Conservation (phyloP, 30 jellyfish, hydroid and myxozoan genomes). For the Hydractinia symbiolongicarpus region DNA sequence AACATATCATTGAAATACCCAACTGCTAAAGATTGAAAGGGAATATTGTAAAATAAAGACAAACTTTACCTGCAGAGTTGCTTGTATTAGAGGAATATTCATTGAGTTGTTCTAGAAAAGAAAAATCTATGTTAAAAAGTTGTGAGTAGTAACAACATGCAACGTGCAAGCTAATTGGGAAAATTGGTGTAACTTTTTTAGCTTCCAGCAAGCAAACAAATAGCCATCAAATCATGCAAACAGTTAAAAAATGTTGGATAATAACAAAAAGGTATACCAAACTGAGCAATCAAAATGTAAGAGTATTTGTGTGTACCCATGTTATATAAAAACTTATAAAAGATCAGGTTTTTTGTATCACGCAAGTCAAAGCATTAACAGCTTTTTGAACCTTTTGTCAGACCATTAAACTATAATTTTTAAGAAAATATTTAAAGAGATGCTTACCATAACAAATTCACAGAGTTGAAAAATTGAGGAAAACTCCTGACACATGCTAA, state of each 20-base stretch:
- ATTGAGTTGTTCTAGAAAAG: conserved; percentile 76
- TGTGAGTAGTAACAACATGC: not conserved
- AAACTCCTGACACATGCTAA: conserved; percentile 97
- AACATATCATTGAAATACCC: not conserved
- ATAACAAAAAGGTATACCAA: too few relatives aligned
- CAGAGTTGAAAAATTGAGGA: conserved; percentile 85
- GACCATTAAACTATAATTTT: not conserved
- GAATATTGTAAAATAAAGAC: too few relatives aligned
- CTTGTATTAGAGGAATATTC: conserved; percentile 90
- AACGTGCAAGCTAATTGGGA: not conserved
- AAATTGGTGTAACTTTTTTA: too few relatives aligned
- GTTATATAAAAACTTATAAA: not conserved
- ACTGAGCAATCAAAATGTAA: too few relatives aligned
- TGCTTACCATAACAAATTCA: conserved; percentile 94
- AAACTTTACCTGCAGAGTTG: conserved; percentile 75
- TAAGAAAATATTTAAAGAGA: not conserved
- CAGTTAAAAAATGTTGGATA: too few relatives aligned
- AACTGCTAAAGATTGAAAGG: not conserved
- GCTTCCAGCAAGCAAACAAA: too few relatives aligned
- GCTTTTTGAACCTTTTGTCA: too few relatives aligned
- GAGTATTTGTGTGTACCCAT: not conserved
- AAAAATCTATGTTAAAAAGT: not conserved
- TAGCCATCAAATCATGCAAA: too few relatives aligned
- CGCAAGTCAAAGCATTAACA: too few relatives aligned
- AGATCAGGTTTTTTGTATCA: too few relatives aligned